Conservation (phyloP, 2,888 invertebrate genomes). For the Cataglyphis altisquamis region DNA sequence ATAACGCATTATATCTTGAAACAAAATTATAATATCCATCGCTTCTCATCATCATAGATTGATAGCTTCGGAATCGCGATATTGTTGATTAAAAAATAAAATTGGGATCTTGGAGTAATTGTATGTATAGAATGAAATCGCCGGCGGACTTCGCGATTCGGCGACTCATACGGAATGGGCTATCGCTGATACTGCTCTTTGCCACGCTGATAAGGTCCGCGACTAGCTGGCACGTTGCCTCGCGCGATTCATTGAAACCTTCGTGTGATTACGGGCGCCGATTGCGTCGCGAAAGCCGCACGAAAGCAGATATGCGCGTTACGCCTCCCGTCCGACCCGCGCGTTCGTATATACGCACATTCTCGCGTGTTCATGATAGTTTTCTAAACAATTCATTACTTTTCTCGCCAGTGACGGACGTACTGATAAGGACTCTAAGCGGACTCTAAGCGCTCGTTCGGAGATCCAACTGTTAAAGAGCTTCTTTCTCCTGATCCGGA, state of each 20-base stretch:
- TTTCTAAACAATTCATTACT: conserved; percentile 41
- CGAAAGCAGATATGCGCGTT: conserved; percentile 54
- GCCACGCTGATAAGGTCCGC: conserved; percentile 57
- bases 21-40: background rate
- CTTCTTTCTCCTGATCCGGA: background rate
- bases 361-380: conserved; percentile 31
- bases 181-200: conserved; percentile 64
- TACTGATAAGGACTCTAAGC: conserved; percentile 11
- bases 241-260: conserved; percentile 67
- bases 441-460: background rate
- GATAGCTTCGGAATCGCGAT: background rate
- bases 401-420: conserved; percentile 25
- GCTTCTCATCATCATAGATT: background rate
- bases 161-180: conserved; percentile 51
- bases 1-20: background rate
- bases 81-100: background rate
- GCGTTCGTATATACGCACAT: background rate
- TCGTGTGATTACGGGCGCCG: conserved; percentile 62
- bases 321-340: conserved; percentile 45
- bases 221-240: conserved; percentile 56
- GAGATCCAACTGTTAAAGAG: background rate
- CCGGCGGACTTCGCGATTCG: conserved; percentile 32
- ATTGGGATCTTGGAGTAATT: background rate
- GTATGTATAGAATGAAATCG: background rate
- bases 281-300: conserved; percentile 61